Evolutionary conservation across 2,113 vertebrate genomes (phyloP).

Genomic region (Barbus barbus): DNA sequence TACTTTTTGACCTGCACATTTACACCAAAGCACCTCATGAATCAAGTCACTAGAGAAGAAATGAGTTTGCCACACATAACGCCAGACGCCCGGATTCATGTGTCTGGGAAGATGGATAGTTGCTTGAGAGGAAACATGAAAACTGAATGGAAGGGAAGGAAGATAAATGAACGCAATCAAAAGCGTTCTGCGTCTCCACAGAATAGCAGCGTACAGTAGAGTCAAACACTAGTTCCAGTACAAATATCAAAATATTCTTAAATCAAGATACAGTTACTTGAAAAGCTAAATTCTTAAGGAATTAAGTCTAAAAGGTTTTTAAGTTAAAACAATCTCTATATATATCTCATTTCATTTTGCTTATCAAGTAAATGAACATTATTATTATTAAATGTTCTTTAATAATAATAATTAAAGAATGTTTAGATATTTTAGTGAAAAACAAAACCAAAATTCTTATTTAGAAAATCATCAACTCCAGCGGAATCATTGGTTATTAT

Average conservation of each 20-base stretch:
- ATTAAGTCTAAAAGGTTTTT: too few species aligned
- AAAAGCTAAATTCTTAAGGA: not conserved
- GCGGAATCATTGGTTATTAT: not conserved
- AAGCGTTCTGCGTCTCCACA: constrained; percentile 37
- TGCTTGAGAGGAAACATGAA: constrained; percentile 40
- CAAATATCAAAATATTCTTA: too few species aligned
- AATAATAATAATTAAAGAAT: too few species aligned
- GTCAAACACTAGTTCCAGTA: not conserved
- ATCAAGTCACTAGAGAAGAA: constrained; percentile 26
- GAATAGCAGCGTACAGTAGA: not conserved
- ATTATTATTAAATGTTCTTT: too few species aligned
- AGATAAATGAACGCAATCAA: constrained; percentile 62
- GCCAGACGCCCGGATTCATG: too few species aligned
- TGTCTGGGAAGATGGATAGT: constrained; percentile 62
- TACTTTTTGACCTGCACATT: not conserved
- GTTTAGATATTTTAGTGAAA: not conserved
- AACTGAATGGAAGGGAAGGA: constrained; percentile 64
- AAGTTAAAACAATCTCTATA: too few species aligned
- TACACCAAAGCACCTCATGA: not conserved
- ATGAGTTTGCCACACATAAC: too few species aligned
- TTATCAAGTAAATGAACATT: too few species aligned
- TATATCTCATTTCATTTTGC: too few species aligned
- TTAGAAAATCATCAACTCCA: not conserved
- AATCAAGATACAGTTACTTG: not conserved
- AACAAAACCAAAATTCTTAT: not conserved